Percentiles rank a stretch among this genome's conserved stretches.
Evolutionary conservation across 2,797 vertebrate species (phyloP).

Genomic region (Lophotriccus pileatus): DNA sequence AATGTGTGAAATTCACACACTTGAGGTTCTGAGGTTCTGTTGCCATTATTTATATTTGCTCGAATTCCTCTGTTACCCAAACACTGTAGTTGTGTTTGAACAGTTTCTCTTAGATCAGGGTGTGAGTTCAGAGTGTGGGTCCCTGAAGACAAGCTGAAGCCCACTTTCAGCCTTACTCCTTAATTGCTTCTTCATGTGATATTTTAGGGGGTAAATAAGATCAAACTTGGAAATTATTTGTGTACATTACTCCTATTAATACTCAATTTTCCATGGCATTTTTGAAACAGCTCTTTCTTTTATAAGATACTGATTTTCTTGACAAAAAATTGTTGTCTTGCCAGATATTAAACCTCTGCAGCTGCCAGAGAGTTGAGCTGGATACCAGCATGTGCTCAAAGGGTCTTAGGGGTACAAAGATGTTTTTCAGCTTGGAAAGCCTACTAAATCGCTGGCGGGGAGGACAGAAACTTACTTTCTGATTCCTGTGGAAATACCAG

Average conservation of each 20-base stretch:
- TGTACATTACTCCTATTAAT: not conserved
- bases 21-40: not conserved
- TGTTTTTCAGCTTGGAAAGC: not conserved
- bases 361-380: not conserved
- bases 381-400: not conserved
- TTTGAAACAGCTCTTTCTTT: not conserved
- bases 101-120: not conserved
- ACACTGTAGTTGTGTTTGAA: not conserved
- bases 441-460: not conserved
- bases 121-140: not conserved
- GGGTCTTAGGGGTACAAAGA: not conserved
- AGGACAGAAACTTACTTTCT: not conserved
- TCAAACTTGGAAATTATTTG: not conserved
- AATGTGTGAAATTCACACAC: fast-evolving
- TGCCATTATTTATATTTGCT: not conserved
- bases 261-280: not conserved
- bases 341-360: not conserved
- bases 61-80: not conserved
- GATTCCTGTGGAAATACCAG: not conserved
- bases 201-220: not conserved
- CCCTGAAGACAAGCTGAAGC: not conserved
- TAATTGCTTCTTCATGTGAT: not conserved
- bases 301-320: not conserved
- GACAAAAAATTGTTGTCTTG: not conserved
- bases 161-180: not conserved